Conservation (phyloP, 2,113 vertebrate genomes). For the Colius striatus region DNA sequence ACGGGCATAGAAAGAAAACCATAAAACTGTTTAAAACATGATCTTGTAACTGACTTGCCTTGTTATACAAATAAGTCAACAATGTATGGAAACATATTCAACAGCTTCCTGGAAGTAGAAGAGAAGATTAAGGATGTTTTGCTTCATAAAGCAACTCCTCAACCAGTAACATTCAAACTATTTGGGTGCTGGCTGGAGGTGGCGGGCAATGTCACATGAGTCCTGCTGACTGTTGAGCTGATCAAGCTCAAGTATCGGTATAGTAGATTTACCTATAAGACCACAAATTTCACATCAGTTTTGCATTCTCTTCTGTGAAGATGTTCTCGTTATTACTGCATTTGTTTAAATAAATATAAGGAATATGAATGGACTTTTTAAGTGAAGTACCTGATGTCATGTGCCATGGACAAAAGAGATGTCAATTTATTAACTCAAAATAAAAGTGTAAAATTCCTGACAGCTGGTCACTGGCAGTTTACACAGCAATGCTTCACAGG, state of each 20-base stretch:
- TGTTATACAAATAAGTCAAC: not conserved
- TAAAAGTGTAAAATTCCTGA: not conserved
- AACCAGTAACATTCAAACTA: not conserved
- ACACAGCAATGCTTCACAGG: not conserved
- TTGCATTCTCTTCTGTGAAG: not conserved
- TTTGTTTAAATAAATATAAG: not conserved
- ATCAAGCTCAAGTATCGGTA: not conserved
- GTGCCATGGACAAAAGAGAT: not conserved
- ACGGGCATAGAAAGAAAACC: not conserved
- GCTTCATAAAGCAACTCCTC: not conserved
- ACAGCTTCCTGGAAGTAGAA: not conserved
- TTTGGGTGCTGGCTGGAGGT: not conserved
- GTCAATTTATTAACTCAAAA: not conserved
- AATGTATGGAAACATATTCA: not conserved
- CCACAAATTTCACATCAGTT: not conserved
- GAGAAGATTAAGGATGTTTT: not conserved
- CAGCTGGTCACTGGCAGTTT: not conserved
- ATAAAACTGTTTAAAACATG: not conserved
- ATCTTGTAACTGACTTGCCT: not conserved
- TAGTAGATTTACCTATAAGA: not conserved
- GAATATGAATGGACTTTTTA: not conserved
- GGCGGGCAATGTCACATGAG: not conserved
- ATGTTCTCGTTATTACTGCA: not conserved
- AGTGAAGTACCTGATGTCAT: not conserved
- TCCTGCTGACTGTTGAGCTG: not conserved